Conservation (phyloP, 2,888 invertebrate genomes). For the Trachelus iudaicus region DNA sequence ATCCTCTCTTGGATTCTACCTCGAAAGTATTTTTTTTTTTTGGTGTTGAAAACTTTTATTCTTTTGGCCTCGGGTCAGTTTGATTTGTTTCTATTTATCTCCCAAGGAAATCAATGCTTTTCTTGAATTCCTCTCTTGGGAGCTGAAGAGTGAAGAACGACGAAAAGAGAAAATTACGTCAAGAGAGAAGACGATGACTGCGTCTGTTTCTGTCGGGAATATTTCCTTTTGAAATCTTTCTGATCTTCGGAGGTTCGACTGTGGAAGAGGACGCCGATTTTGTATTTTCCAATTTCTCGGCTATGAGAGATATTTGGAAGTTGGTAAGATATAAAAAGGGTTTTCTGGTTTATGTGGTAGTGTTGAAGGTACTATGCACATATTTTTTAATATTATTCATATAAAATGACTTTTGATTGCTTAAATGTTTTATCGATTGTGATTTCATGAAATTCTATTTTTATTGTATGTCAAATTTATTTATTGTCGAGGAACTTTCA, state of each 20-base stretch:
- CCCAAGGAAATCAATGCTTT: neutral
- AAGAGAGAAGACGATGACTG: constrained; percentile 18
- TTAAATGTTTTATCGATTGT: too few species aligned
- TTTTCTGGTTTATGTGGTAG: neutral
- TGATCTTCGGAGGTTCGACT: neutral
- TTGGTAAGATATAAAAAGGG: neutral
- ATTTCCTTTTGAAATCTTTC: constrained; percentile 18
- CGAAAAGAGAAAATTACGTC: constrained; percentile 16
- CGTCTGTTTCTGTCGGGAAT: neutral
- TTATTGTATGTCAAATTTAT: neutral
- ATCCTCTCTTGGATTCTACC: constrained; percentile 23
- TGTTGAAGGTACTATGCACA: neutral
- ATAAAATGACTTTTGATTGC: neutral
- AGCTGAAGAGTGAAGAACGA: neutral
- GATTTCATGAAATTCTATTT: neutral
- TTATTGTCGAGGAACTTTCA: neutral
- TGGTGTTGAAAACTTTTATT: neutral
- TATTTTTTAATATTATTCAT: neutral
- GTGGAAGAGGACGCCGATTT: neutral
- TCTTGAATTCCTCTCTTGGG: neutral
- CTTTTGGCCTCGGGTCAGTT: neutral
- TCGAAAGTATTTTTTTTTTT: constrained; percentile 6
- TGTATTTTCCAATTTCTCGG: neutral
- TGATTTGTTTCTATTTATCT: neutral
- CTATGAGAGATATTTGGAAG: neutral